Conservation (phyloP, 2,113 vertebrate species). For the Gadus chalcogrammus region DNA sequence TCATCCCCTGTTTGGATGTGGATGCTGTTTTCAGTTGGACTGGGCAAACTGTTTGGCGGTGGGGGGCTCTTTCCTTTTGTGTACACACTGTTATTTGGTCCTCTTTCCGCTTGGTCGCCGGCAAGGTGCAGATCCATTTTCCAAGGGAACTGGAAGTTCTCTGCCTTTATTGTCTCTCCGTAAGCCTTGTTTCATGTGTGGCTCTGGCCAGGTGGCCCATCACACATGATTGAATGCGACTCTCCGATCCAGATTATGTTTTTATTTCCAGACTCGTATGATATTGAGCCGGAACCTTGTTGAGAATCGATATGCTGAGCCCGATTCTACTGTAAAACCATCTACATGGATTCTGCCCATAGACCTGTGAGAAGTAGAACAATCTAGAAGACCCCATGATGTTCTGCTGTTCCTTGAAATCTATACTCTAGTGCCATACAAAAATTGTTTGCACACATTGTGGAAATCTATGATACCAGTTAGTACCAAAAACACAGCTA, state of each 20-base stretch:
- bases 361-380: too few species aligned
- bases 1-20: conserved; percentile 37
- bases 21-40: conserved; percentile 34
- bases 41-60: conserved; percentile 1
- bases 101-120: conserved; percentile 18
- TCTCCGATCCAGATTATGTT: conserved; percentile 33
- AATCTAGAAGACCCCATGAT: too few species aligned
- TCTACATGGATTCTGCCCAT: neutral
- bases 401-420: too few species aligned
- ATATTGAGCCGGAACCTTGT: conserved; percentile 29
- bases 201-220: conserved; percentile 43
- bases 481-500: too few species aligned
- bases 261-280: conserved; percentile 31
- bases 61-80: conserved; percentile 21
- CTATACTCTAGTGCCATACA: too few species aligned
- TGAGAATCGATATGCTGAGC: conserved; percentile 40
- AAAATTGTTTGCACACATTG: too few species aligned
- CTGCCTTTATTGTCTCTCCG: conserved; percentile 24
- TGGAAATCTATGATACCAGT: too few species aligned
- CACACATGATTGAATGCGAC: conserved; percentile 45
- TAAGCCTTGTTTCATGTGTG: conserved; percentile 26
- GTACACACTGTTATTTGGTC: conserved; percentile 18
- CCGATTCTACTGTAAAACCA: conserved; percentile 37
- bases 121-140: conserved; percentile 41
- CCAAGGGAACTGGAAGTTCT: conserved; percentile 8